These are phyloP conservation scores for Varanus salvator DNA, from an alignment of 2,113 vertebrate species.

Conservation along the genomic window DNA sequence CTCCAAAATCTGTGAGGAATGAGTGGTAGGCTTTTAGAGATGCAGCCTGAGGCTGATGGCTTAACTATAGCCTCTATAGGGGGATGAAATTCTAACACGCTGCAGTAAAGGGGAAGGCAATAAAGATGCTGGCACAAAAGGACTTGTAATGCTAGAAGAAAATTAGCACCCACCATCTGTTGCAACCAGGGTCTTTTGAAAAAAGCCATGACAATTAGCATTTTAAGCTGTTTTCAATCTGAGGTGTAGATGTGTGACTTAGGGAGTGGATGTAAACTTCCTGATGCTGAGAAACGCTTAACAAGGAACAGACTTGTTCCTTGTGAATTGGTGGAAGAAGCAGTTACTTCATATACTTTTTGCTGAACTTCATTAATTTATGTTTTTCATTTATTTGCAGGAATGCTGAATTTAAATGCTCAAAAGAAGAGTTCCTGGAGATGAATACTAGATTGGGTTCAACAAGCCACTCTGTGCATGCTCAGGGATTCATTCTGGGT, in stretches of 20 bases:
- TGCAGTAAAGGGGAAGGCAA: not conserved
- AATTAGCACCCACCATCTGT: not conserved
- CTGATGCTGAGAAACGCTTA: conserved; percentile 50
- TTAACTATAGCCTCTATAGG: not conserved
- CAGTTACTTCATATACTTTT: not conserved
- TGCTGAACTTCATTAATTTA: not conserved
- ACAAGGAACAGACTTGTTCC: conserved; percentile 3
- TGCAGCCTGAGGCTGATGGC: not conserved
- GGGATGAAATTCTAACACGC: not conserved
- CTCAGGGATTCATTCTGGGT: no score
- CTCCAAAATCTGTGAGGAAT: not conserved
- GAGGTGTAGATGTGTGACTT: not conserved
- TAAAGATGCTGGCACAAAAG: no score
- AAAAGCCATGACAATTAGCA: not conserved
- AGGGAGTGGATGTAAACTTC: conserved; percentile 42
- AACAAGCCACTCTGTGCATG: no score
- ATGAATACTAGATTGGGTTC: not conserved
- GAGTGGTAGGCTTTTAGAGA: not conserved
- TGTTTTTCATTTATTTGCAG: not conserved
- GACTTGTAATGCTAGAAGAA: not conserved
- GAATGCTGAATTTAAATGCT: not conserved
- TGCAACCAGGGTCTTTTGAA: not conserved
- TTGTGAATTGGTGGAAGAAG: not conserved
- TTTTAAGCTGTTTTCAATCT: not conserved
- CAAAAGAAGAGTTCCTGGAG: no score